phyloP scores from a whole-genome alignment of 2,797 vertebrate species.

The Phyllotis vaccarum region DNA sequence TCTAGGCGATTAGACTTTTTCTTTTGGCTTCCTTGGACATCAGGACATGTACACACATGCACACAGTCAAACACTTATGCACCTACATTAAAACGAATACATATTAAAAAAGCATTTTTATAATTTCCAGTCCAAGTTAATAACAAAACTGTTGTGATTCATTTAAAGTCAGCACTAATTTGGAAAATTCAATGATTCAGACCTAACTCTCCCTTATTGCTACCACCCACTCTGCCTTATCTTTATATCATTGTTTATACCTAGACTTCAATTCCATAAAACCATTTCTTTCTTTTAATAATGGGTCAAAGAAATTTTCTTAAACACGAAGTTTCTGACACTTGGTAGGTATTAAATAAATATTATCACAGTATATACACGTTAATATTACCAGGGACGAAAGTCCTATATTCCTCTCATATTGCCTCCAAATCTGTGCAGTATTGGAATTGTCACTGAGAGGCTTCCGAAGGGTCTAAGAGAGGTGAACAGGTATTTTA shows the following conservation, averaged over 20 bases:
- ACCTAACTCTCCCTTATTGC: not conserved
- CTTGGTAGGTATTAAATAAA: not conserved
- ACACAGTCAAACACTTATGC: not conserved
- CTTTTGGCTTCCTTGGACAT: not conserved
- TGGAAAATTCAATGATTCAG: not conserved
- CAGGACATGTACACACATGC: not conserved
- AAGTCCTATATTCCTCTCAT: not conserved
- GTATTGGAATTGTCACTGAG: not conserved
- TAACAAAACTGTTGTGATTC: not conserved
- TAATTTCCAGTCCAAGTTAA: not conserved
- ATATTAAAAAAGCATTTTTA: not conserved
- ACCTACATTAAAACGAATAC: too few species aligned
- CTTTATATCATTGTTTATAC: not conserved
- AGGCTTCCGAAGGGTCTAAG: not conserved
- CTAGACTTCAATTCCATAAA: not conserved
- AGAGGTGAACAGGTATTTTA: not conserved
- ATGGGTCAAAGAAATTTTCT: not conserved
- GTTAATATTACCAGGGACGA: not conserved
- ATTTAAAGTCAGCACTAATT: not conserved
- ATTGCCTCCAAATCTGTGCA: not conserved
- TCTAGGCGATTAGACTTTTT: not conserved
- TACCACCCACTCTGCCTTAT: rapidly evolving
- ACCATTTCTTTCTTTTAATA: not conserved
- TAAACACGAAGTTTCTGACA: not conserved
- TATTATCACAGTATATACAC: not conserved